Evolutionary conservation across 2,888 invertebrate genomes (phyloP).

Genomic region (Nomada flava): DNA sequence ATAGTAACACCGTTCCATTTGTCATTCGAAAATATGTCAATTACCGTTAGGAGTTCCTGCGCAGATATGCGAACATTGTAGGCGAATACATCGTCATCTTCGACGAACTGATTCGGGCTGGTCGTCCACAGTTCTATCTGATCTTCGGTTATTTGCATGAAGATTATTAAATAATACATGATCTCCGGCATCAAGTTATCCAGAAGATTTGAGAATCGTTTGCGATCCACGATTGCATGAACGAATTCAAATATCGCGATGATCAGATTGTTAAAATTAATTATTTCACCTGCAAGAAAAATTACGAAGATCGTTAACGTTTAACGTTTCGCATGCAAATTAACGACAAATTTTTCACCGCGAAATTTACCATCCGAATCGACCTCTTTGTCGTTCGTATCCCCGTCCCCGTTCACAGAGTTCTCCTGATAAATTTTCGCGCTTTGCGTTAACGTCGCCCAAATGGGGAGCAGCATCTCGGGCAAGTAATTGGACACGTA

Average conservation of each 20-base stretch:
- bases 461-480: constrained; percentile 88
- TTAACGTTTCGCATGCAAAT: not conserved
- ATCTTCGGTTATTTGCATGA: constrained; percentile 89
- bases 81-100: constrained; percentile 88
- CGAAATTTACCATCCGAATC: constrained; percentile 86
- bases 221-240: constrained; percentile 86
- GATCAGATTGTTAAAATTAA: constrained; percentile 88
- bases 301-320: not conserved
- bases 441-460: constrained; percentile 89
- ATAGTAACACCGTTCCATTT: not conserved
- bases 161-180: constrained; percentile 88
- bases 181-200: constrained; percentile 87
- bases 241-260: constrained; percentile 89
- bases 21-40: constrained; percentile 39
- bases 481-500: constrained; percentile 87
- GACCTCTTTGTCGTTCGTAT: constrained; percentile 85
- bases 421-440: constrained; percentile 88
- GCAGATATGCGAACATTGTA: constrained; percentile 89
- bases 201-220: constrained; percentile 86
- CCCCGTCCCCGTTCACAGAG: constrained; percentile 87
- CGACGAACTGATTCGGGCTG: constrained; percentile 89
- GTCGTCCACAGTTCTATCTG: constrained; percentile 88
- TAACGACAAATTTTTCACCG: not conserved
- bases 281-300: constrained; percentile 85
- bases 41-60: constrained; percentile 87